phyloP scores from a whole-genome alignment of 2,113 vertebrate genomes.

The Hypanus sabinus region DNA sequence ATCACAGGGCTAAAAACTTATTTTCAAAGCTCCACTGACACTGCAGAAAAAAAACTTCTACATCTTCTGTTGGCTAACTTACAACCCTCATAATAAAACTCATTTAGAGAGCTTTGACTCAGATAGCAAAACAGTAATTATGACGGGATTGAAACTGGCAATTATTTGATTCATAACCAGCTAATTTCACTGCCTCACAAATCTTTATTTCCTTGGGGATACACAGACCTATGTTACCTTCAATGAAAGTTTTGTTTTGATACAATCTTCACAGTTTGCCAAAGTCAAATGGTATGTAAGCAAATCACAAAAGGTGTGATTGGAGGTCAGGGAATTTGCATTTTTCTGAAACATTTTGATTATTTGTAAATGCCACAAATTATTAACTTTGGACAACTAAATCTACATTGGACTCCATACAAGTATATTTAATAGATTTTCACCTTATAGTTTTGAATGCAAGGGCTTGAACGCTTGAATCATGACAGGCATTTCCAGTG shows the following conservation, averaged over 20 bases:
- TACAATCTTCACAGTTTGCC: not conserved
- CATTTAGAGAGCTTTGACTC: not conserved
- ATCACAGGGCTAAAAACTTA: not conserved
- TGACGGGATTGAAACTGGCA: not conserved
- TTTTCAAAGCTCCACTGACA: not conserved
- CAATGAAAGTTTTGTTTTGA: not conserved
- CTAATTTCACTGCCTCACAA: not conserved
- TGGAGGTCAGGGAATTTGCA: not conserved
- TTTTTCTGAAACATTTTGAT: not conserved
- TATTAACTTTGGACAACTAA: not conserved
- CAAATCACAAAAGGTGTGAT: not conserved
- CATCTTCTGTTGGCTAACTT: not conserved
- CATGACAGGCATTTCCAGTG: not conserved
- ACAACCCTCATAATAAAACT: not conserved
- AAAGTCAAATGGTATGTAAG: not conserved
- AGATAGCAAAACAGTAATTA: slow-evolving; percentile 13
- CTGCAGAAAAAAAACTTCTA: not conserved
- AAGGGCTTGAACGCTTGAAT: not conserved
- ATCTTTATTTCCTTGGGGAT: slow-evolving; percentile 3
- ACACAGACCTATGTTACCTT: not conserved
- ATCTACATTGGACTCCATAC: no score
- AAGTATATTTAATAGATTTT: not conserved
- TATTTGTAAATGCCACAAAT: not conserved
- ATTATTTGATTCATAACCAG: slow-evolving; percentile 12
- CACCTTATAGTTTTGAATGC: not conserved